Conservation (phyloP, 2,113 vertebrate species). For the Phalacrocorax brasilianus region DNA sequence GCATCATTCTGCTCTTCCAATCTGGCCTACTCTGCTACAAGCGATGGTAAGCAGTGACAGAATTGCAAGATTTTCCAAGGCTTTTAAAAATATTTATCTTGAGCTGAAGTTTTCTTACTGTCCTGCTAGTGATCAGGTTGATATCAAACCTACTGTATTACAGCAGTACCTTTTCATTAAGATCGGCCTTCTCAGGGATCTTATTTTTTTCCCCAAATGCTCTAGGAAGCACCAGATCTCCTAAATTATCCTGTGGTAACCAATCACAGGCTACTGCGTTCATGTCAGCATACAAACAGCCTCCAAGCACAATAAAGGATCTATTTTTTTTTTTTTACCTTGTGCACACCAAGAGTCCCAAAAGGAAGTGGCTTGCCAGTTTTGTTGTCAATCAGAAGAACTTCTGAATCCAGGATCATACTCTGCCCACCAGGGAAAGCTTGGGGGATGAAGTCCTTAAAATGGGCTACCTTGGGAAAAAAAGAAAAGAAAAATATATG, state of each 20-base stretch:
- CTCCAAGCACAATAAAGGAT: not conserved
- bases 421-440: slow-evolving; percentile 93
- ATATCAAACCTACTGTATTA: not conserved
- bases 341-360: slow-evolving; percentile 93
- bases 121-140: not conserved
- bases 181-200: not conserved
- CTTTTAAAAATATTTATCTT: not conserved
- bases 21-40: not conserved
- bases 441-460: slow-evolving; percentile 93
- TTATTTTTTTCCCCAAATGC: not conserved
- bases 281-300: not conserved
- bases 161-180: not conserved
- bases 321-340: slow-evolving; percentile 74
- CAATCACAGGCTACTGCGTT: rapidly evolving
- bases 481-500: not conserved
- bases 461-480: slow-evolving; percentile 88
- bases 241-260: not conserved
- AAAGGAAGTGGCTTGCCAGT: slow-evolving; percentile 95
- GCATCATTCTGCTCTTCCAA: not conserved
- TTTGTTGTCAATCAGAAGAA: slow-evolving; percentile 93
- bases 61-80: not conserved
- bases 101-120: not conserved
- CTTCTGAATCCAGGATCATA: slow-evolving; percentile 96
- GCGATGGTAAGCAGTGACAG: not conserved
- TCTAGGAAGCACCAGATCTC: not conserved